Base-by-base conservation (phyloP, 2,888 invertebrate species). In the Pelosia muscerda region DNA sequence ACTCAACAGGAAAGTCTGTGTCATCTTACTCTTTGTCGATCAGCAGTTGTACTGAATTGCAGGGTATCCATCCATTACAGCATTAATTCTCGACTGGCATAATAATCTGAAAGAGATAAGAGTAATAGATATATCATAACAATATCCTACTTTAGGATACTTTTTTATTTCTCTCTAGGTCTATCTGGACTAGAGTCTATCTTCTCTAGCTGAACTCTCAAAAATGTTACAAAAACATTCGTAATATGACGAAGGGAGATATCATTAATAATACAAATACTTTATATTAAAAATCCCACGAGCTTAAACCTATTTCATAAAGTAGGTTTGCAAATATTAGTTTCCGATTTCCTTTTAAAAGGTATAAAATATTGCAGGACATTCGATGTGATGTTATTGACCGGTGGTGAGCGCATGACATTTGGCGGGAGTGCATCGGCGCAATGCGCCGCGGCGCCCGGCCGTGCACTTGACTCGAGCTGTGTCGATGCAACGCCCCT, bases 381-480 rank as follows among this genome's bases (percentile, higher is more conserved):
- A 67, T 61, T 58, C 19, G 38, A 58, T 67, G 69, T 31, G 78
- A 82, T 83, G 88, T 81, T 93, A 93, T 94, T 92, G 94, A 93
- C 91, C 92, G 92, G 85, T 76, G 75, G 68, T 75, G 86, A 73
- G 86, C 88, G 89, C 92, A 90, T 89, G 90, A 85, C 92, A 88
- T 84, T 86, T 86, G 87, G 85, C 91, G 83, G 86, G 81, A 87
- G 83, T 86, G 90, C 88, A 90, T 85, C 87, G 92, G 89, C 89
- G 90, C 91, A 90, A 65, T 74, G 75, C 74, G 76, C 81, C 6
- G 73, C 70, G 62, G 86, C 81, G 73, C 86, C 26, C 54, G 90
- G 89, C 93, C 92, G 78, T 95, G 92, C 93, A 95, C 92, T 92
- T 93, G 92, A 91, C 94, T 93, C 87, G 86, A 84, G 73, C 69